A percentile compares a stretch with the other conserved stretches of the same genome.
phyloP scores from a whole-genome alignment of 1,140 invertebrate species.

The Amyelois transitella region DNA sequence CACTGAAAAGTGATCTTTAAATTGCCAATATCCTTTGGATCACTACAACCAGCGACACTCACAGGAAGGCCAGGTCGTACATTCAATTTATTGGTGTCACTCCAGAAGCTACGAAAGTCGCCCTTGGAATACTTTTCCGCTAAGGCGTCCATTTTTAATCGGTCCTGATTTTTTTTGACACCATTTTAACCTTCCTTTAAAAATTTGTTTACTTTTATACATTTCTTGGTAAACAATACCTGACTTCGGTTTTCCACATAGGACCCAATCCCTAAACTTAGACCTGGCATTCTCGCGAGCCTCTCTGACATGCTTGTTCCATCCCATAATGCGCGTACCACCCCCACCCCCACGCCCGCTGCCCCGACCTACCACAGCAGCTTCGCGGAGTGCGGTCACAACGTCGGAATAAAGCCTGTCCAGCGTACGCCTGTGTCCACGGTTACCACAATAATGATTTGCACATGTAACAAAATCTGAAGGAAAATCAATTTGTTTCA shows the following conservation, averaged over 20 bases:
- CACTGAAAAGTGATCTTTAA: constrained; percentile 7
- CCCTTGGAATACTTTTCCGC: constrained; percentile 9
- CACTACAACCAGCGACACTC: not conserved
- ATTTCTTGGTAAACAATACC: constrained; percentile 6
- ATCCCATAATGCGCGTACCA: constrained; percentile 4
- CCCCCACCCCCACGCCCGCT: not conserved
- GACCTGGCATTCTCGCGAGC: constrained; percentile 9
- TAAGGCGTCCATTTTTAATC: constrained; percentile 23
- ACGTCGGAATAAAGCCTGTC: too few species aligned
- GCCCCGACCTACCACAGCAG: too few species aligned
- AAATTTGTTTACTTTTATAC: constrained; percentile 2
- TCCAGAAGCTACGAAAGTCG: constrained; percentile 20
- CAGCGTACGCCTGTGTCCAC: too few species aligned
- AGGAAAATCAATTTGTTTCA: too few species aligned
- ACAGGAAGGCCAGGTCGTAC: constrained; percentile 8
- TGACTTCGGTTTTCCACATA: not conserved
- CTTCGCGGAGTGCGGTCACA: too few species aligned
- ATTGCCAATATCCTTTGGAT: not conserved
- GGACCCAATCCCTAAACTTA: constrained; percentile 3
- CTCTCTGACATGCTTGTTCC: constrained; percentile 10
- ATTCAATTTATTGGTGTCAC: constrained; percentile 12
- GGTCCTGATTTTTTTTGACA: constrained; percentile 19
- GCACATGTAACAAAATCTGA: too few species aligned
- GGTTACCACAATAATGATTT: too few species aligned
- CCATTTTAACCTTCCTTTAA: constrained; percentile 11